These are phyloP conservation scores for Platycercus adscitus DNA, from an alignment of 2,113 vertebrate species.

Conservation along the genomic window DNA sequence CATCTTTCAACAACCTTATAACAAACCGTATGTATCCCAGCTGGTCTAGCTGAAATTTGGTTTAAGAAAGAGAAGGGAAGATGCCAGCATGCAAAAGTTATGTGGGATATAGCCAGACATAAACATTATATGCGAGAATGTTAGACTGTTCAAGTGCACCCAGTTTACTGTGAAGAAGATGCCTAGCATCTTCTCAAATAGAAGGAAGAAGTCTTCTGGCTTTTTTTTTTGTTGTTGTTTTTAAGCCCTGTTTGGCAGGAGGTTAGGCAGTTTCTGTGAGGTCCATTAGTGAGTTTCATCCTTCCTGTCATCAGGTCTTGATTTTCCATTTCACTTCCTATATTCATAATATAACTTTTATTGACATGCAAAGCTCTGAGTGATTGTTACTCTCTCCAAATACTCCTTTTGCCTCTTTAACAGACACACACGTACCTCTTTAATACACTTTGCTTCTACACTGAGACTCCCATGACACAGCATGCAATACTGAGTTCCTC, in stretches of 20 bases:
- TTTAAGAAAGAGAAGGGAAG: background rate
- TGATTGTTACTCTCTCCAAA: background rate
- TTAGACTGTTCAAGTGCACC: background rate
- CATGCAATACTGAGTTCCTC: background rate
- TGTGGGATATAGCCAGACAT: background rate
- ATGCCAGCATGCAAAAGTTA: background rate
- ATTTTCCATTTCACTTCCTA: background rate
- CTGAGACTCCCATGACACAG: background rate
- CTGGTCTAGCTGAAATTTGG: background rate
- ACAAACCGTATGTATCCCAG: background rate
- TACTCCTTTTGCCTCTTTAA: background rate
- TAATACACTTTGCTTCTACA: background rate
- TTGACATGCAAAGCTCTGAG: background rate
- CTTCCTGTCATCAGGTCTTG: background rate
- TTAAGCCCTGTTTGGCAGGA: background rate
- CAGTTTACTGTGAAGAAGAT: background rate
- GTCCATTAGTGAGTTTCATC: background rate
- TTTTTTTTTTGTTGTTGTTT: background rate
- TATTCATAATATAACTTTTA: background rate
- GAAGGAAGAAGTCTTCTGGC: background rate
- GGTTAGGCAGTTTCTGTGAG: background rate
- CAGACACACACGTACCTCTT: background rate
- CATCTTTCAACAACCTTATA: background rate
- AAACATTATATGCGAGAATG: accelerated
- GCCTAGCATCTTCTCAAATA: background rate